Conservation (phyloP, 2,113 vertebrate genomes). For the Indri indri region DNA sequence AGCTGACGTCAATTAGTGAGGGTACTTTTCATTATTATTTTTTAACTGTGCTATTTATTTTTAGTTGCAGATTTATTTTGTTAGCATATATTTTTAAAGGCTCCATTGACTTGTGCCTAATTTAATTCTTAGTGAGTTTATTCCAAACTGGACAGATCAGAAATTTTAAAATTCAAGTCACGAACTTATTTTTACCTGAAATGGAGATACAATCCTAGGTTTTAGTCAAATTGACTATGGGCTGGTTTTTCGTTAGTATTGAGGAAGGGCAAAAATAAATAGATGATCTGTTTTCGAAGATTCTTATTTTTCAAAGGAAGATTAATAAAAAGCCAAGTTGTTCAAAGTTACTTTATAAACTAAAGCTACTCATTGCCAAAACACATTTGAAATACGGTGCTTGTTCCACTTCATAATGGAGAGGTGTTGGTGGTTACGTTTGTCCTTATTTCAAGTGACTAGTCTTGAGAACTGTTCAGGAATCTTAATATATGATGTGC, state of each 20-base stretch:
- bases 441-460: background rate
- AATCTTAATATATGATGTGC: background rate
- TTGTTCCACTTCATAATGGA: background rate
- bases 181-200: background rate
- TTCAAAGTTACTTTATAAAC: background rate
- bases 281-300: background rate
- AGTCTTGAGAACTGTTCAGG: background rate
- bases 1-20: background rate
- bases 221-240: background rate
- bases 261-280: background rate
- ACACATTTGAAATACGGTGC: background rate
- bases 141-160: background rate
- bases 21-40: background rate
- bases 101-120: background rate
- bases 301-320: background rate
- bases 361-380: background rate
- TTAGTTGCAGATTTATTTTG: background rate
- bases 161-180: background rate
- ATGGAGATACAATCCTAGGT: background rate
- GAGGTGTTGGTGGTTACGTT: background rate
- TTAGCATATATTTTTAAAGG: background rate
- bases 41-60: slow-evolving; percentile 25
- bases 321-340: background rate
- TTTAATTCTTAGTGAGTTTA: background rate
- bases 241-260: background rate